Evolutionary conservation across 30 jellyfish, hydroid and myxozoan species (phyloP).

Genomic region (Aurelia coerulea): DNA sequence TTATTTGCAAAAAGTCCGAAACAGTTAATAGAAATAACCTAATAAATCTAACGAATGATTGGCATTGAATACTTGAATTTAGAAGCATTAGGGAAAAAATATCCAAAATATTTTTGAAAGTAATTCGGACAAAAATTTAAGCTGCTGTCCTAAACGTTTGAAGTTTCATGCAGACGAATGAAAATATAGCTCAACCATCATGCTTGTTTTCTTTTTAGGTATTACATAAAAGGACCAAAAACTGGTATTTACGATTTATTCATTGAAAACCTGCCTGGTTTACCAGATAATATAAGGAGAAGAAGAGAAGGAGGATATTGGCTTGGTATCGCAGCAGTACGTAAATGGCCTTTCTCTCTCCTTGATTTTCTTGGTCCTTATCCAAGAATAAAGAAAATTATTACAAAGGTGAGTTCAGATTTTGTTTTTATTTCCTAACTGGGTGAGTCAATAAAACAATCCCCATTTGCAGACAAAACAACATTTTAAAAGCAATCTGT

Average conservation of each 20-base stretch:
- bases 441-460: not conserved
- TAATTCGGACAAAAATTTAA: too few species aligned
- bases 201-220: constrained; percentile 37
- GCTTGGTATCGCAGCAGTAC: constrained; percentile 91
- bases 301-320: constrained; percentile 93
- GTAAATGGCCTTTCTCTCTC: constrained; percentile 96
- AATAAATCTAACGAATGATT: too few species aligned
- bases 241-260: constrained; percentile 93
- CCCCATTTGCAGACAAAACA: not conserved
- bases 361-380: constrained; percentile 91
- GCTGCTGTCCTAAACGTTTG: too few species aligned
- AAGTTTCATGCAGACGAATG: too few species aligned
- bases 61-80: too few species aligned
- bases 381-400: constrained; percentile 75
- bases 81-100: too few species aligned
- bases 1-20: too few species aligned
- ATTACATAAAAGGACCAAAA: constrained; percentile 79
- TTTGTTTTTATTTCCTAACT: not conserved
- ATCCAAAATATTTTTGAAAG: too few species aligned
- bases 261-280: constrained; percentile 93
- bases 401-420: constrained; percentile 76
- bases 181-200: too few species aligned
- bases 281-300: constrained; percentile 92
- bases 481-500: too few species aligned
- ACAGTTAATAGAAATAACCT: too few species aligned